These are phyloP conservation scores for Myotis myotis DNA, from an alignment of 2,797 vertebrate species.

Conservation along the genomic window DNA sequence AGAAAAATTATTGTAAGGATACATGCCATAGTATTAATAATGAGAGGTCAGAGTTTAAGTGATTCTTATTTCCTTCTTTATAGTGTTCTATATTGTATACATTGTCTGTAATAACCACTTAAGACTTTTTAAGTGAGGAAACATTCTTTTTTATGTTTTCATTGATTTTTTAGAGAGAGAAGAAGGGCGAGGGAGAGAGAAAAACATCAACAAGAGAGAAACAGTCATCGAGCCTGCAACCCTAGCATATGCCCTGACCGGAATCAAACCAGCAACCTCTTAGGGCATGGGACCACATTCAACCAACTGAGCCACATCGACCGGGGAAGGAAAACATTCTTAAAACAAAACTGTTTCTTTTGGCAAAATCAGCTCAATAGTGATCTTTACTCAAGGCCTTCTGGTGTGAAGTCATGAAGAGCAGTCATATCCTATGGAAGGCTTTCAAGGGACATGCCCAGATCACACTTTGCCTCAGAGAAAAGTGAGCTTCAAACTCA, in stretches of 20 bases:
- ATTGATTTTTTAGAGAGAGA: too few relatives aligned
- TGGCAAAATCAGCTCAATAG: neutral
- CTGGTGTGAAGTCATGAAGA: neutral
- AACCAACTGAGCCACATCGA: too few relatives aligned
- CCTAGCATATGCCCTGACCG: too few relatives aligned
- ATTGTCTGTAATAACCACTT: constrained; percentile 33
- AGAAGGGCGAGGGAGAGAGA: too few relatives aligned
- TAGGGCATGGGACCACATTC: too few relatives aligned
- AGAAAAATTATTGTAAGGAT: constrained; percentile 20
- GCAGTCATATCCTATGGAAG: neutral
- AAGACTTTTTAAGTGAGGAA: constrained; percentile 25
- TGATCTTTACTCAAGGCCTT: constrained; percentile 15
- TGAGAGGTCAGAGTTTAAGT: neutral
- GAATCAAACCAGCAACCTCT: too few relatives aligned
- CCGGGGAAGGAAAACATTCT: neutral
- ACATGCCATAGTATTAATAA: neutral
- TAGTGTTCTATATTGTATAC: neutral
- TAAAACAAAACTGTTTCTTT: constrained; percentile 30
- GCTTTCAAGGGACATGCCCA: neutral
- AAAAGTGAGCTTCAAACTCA: constrained; percentile 26
- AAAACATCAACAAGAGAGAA: too few relatives aligned
- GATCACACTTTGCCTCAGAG: neutral
- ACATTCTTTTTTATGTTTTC: neutral
- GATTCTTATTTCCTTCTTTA: constrained; percentile 8
- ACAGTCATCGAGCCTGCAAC: too few relatives aligned